Evolutionary conservation across 2,888 invertebrate species (phyloP).

Genomic region (Mimachlamys varia): DNA sequence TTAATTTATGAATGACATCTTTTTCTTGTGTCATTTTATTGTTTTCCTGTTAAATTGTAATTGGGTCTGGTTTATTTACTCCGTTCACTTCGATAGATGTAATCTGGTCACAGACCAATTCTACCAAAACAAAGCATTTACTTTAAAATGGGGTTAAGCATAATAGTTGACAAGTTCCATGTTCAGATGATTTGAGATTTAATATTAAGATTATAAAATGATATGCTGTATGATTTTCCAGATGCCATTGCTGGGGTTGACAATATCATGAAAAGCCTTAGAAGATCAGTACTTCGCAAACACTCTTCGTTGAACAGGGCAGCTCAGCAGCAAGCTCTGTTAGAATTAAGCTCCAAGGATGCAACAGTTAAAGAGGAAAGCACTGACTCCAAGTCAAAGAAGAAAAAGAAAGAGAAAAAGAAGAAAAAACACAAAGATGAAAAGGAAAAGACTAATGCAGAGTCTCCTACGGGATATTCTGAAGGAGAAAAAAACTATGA

Average conservation of each 20-base stretch:
- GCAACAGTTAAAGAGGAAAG: not conserved
- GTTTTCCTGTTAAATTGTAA: no score
- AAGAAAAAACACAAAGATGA: not conserved
- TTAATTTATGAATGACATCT: no score
- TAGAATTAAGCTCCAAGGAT: not conserved
- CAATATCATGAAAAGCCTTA: not conserved
- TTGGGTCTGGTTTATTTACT: no score
- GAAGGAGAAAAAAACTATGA: not conserved
- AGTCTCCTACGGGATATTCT: not conserved
- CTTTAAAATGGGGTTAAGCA: no score
- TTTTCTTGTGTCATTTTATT: no score
- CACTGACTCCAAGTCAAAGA: not conserved
- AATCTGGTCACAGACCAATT: no score
- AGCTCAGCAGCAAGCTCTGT: not conserved
- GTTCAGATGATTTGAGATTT: not conserved
- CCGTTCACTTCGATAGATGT: no score
- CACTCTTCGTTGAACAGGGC: not conserved
- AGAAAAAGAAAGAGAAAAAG: not conserved
- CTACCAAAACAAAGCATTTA: no score
- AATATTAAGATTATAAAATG: not conserved
- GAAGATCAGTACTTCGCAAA: not conserved
- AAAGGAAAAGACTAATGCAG: not conserved
- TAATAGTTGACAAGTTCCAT: no score
- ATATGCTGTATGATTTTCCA: not conserved
- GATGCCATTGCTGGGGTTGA: not conserved